Evolutionary conservation across 2,797 vertebrate species (phyloP).

Genomic region (Psittacula derbiana): DNA sequence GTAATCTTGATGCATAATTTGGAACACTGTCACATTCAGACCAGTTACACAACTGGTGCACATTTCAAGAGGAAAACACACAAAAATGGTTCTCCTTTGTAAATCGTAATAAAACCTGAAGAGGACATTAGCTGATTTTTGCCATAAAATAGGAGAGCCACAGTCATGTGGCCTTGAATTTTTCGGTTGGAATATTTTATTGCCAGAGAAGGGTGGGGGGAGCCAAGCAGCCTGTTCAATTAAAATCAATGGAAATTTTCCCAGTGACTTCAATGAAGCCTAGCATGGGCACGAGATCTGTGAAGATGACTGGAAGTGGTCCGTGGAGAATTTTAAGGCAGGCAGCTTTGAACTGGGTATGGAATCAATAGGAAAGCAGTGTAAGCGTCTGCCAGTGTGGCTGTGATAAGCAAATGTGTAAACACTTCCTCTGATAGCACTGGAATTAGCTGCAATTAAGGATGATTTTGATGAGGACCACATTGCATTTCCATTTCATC

Average conservation of each 20-base stretch:
- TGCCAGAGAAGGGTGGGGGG: not conserved
- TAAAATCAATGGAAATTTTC: slow-evolving; percentile 51
- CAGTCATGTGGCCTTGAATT: not conserved
- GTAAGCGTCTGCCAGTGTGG: not conserved
- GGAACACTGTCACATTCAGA: not conserved
- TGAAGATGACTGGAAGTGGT: slow-evolving; percentile 25
- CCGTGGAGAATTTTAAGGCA: slow-evolving; percentile 24
- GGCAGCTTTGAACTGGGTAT: slow-evolving; percentile 24
- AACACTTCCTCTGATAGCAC: slow-evolving; percentile 1
- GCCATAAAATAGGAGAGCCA: not conserved
- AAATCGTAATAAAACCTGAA: not conserved
- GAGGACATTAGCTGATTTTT: not conserved
- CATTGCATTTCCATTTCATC: slow-evolving; percentile 2
- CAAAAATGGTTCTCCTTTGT: not conserved
- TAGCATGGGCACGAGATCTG: not conserved
- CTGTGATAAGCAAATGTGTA: slow-evolving; percentile 47
- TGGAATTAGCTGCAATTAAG: slow-evolving; percentile 46
- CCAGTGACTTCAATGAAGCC: slow-evolving; percentile 6
- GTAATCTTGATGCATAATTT: not conserved
- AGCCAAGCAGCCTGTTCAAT: not conserved
- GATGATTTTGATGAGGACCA: not conserved
- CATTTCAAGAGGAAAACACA: not conserved
- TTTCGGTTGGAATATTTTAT: not conserved
- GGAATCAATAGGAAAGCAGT: not conserved
- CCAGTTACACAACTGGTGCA: not conserved